These are phyloP conservation scores for Epizoanthus rinbou DNA, from an alignment of 92 coral and sea anemone genomes.

Conservation along the genomic window DNA sequence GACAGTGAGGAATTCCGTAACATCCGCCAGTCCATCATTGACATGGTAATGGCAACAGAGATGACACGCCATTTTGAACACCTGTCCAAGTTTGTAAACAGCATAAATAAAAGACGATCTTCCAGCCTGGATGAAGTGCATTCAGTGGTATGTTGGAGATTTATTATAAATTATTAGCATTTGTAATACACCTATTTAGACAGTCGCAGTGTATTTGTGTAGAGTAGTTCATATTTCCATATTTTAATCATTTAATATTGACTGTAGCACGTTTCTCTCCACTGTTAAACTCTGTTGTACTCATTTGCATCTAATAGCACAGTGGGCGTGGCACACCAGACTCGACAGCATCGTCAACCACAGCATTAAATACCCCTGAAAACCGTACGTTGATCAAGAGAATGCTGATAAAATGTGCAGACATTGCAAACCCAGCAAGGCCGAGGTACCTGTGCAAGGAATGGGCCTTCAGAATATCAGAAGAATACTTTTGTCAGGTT, in stretches of 20 bases:
- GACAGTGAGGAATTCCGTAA: constrained; percentile 93
- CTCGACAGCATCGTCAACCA: constrained; percentile 85
- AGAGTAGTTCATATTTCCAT: no score
- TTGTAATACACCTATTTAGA: no score
- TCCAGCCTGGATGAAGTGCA: constrained; percentile 99
- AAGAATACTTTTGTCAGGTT: constrained; percentile 98
- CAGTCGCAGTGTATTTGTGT: no score
- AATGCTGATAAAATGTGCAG: constrained; percentile 98
- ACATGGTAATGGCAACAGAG: constrained; percentile 99
- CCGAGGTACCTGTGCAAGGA: constrained; percentile 93
- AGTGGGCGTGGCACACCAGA: constrained; percentile 99
- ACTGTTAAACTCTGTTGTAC: no score
- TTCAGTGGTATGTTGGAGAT: constrained; percentile 79
- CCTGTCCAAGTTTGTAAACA: constrained; percentile 96
- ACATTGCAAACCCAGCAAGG: constrained; percentile 97
- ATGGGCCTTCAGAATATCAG: constrained; percentile 99
- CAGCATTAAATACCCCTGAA: constrained; percentile 93
- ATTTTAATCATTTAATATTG: no score
- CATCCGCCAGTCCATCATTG: constrained; percentile 92
- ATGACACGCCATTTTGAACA: constrained; percentile 99
- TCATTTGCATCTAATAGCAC: constrained; percentile 56
- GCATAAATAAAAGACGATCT: constrained; percentile 95
- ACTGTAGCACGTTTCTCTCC: no score
- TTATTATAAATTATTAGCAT: no score
- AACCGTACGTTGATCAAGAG: constrained; percentile 94